A percentile compares a stretch with the other conserved stretches of the same genome.
Conservation (phyloP, 1,140 invertebrate species). For the Ceratina calcarata region DNA sequence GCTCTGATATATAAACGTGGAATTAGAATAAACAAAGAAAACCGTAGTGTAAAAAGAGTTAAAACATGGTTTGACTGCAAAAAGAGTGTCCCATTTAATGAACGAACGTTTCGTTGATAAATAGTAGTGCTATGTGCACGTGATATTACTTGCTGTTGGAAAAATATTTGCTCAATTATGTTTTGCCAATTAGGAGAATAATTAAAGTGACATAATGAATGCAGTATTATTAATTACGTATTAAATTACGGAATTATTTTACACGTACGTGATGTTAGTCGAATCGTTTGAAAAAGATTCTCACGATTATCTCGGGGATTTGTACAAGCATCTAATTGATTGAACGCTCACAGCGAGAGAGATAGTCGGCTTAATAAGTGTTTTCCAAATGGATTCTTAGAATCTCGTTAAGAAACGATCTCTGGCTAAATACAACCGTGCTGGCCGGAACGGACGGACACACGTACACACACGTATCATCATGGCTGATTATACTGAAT, state of each 20-base stretch:
- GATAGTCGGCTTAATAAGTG: constrained; percentile 54
- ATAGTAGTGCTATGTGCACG: no score
- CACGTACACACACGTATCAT: not conserved
- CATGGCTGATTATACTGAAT: constrained; percentile 34
- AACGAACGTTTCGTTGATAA: not conserved
- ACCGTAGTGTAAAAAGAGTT: not conserved
- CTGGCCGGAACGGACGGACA: not conserved
- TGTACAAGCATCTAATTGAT: constrained; percentile 43
- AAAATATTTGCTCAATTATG: not conserved
- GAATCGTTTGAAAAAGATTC: constrained; percentile 9
- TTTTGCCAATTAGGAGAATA: not conserved
- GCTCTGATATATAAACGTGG: constrained; percentile 9
- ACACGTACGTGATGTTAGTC: not conserved
- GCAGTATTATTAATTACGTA: no score
- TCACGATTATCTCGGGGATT: constrained; percentile 9
- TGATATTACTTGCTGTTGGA: not conserved
- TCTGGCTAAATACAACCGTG: constrained; percentile 59
- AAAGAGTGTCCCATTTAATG: not conserved
- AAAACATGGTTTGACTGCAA: not conserved
- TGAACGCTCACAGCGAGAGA: constrained; percentile 22
- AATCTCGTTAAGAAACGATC: constrained; percentile 65
- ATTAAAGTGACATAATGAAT: no score
- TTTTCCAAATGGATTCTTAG: constrained; percentile 64
- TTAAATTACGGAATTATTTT: not conserved
- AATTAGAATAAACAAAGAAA: constrained; percentile 41